Conservation (phyloP, 2,888 invertebrate species). For the Lamellibrachia columna region DNA sequence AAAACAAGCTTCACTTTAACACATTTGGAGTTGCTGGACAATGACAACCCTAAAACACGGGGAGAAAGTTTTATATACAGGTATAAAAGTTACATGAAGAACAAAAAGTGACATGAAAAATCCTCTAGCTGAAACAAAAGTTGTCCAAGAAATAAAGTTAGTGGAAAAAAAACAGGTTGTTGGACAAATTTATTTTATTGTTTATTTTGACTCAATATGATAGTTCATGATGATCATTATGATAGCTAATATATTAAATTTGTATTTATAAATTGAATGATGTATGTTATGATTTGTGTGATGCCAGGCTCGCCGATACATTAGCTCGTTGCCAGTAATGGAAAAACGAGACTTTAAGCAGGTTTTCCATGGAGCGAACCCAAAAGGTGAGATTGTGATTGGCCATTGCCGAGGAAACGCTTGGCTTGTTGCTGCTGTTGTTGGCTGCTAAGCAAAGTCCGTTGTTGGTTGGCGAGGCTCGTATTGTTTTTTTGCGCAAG, state of each 20-base stretch:
- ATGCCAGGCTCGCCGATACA: conserved; percentile 33
- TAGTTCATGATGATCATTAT: background rate
- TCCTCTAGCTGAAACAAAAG: too few relatives aligned
- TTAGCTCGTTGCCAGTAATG: conserved; percentile 31
- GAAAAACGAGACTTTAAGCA: conserved; percentile 34
- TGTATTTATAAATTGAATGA: background rate
- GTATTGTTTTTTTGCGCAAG: background rate
- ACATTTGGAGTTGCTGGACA: too few relatives aligned
- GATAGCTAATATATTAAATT: background rate
- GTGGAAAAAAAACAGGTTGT: too few relatives aligned
- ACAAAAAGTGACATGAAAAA: too few relatives aligned
- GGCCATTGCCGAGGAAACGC: background rate
- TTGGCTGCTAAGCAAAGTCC: background rate
- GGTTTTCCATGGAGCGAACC: conserved; percentile 36
- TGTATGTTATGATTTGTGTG: conserved; percentile 13
- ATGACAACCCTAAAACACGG: too few relatives aligned
- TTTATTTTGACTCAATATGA: too few relatives aligned
- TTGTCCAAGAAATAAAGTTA: too few relatives aligned
- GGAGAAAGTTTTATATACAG: too few relatives aligned
- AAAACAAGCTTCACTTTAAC: too few relatives aligned
- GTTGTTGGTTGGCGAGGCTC: background rate
- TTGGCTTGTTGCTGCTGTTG: background rate
- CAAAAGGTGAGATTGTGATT: conserved; percentile 29
- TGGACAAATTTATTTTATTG: too few relatives aligned
- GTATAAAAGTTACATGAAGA: too few relatives aligned